Evolutionary conservation across 2,888 invertebrate genomes (phyloP).

Genomic region (Caenorhabditis imperialis): DNA sequence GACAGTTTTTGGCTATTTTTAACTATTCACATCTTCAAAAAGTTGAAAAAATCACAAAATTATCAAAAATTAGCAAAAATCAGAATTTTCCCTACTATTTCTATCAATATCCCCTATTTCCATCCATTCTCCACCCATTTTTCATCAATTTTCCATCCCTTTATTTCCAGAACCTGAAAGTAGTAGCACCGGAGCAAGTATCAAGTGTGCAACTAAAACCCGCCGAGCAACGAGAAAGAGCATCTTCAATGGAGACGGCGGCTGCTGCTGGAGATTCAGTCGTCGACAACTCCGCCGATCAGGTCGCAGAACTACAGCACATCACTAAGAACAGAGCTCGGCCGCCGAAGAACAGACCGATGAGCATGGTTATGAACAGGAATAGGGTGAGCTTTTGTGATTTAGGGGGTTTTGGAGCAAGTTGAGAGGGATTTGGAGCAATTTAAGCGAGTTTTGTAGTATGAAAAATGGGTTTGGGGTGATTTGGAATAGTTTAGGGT

Average conservation of each 20-base stretch:
- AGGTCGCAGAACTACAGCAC: conserved; percentile 53
- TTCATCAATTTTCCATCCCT: neutral
- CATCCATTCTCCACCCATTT: neutral
- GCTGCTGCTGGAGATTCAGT: conserved; percentile 15
- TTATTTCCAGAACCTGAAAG: conserved; percentile 48
- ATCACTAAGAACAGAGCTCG: conserved; percentile 59
- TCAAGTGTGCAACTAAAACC: conserved; percentile 32
- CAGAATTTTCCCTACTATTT: too few relatives aligned
- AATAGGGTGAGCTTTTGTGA: conserved; percentile 33
- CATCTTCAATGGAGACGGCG: conserved; percentile 8
- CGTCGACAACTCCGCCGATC: conserved; percentile 27
- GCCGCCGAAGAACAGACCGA: conserved; percentile 58
- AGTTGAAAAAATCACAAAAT: too few relatives aligned
- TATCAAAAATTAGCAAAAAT: too few relatives aligned
- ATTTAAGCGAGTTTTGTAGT: too few relatives aligned
- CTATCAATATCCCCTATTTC: too few relatives aligned
- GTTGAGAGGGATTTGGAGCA: too few relatives aligned
- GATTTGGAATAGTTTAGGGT: too few relatives aligned
- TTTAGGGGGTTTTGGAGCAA: too few relatives aligned
- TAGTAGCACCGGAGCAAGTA: conserved; percentile 42
- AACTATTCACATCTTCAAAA: too few relatives aligned
- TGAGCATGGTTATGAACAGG: conserved; percentile 59
- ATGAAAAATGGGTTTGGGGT: too few relatives aligned
- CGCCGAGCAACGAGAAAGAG: conserved; percentile 37
- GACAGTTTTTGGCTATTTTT: too few relatives aligned